Conservation (phyloP, 2,113 vertebrate genomes). For the Muntiacus reevesi region DNA sequence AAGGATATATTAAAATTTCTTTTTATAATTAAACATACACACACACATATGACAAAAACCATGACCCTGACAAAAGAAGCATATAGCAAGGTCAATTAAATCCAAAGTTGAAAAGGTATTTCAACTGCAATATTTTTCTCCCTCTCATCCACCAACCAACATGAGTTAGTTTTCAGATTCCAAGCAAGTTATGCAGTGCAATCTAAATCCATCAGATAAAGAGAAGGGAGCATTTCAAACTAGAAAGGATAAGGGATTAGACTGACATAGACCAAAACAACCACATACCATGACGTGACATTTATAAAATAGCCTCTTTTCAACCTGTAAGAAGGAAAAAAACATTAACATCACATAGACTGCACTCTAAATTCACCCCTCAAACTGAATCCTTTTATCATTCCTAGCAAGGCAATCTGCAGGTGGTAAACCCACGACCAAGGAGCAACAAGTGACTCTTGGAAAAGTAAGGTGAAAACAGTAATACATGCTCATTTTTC, state of each 20-base stretch:
- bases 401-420: background rate
- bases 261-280: conserved; percentile 20
- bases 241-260: background rate
- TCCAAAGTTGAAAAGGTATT: background rate
- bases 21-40: background rate
- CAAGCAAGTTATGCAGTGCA: background rate
- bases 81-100: background rate
- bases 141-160: background rate
- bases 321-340: conserved; percentile 35
- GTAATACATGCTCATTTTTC: background rate
- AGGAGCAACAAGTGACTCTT: background rate
- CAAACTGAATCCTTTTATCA: background rate
- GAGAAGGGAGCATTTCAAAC: background rate
- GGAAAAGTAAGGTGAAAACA: background rate
- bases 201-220: background rate
- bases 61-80: background rate
- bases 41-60: background rate
- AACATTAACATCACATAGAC: background rate
- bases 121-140: background rate
- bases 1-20: background rate
- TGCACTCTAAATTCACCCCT: background rate
- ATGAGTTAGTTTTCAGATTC: background rate
- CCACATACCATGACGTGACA: conserved; percentile 11
- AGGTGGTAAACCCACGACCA: background rate
- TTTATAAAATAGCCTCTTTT: background rate